Base-by-base conservation (phyloP, 2,113 vertebrate genomes). In the Hydropotes inermis region DNA sequence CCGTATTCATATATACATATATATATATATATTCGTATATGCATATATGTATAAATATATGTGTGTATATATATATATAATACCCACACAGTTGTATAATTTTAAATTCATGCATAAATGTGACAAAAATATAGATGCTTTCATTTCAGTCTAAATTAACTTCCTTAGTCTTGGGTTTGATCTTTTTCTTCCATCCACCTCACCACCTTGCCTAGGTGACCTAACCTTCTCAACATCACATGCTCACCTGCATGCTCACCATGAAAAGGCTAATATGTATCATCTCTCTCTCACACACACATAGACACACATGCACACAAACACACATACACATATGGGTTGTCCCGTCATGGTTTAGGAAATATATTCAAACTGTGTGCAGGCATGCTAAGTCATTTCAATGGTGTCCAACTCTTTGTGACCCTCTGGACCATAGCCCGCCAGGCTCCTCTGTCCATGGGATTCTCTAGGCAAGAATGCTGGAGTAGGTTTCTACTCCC, bases 51-150 rank as follows among this genome's bases (percentile, higher is more conserved):
- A 67, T 52, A 64, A 67, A 36, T 70, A 30, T 58, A 76, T 84
- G 47, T 81, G 3, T 67, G 21, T 76, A 61, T 89, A 95, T 85
- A 93, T 55, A 86, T 88, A 55, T 86, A 33, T 52, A 79, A 82
- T 85, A 55, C 93, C 92, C 91, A 96, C 88, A 50, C 88, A 96
- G 88, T 86, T 95, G 88, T 58, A 96, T 97, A 95, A 95, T 85
- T 97, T 97, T 94, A 96, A 98, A 94, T 83, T 25, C 54, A 84
- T 83, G 39, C 89, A 97, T 97, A 96, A 94, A 89, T 97, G 61
- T 94, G 86, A 96, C 30, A 88, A 98, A 96, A 94, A 98, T 88
- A 83, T 30, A 64, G 39, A 54, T 88, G 47, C 47, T 95, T 94
- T 94, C 47, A 47, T 52, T 55, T 19, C 54, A 85, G 7, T 78